A percentile compares a stretch with the other conserved stretches of the same genome.
phyloP scores from a whole-genome alignment of 1,140 invertebrate genomes.

The Lamellibrachia luymesi region DNA sequence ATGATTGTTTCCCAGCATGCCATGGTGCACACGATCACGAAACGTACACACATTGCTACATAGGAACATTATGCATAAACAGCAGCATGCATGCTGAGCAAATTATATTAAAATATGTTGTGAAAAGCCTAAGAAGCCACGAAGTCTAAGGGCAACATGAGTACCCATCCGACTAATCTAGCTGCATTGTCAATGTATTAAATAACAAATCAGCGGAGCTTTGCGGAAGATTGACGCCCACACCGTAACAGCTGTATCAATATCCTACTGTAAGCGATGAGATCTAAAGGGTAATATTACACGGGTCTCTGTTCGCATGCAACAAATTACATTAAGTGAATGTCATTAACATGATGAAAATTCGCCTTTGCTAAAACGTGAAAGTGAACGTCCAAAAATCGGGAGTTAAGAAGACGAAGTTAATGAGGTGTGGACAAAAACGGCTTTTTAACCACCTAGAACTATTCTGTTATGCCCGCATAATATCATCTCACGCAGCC shows the following conservation, averaged over 20 bases:
- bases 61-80: neutral
- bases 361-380: neutral
- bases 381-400: no score
- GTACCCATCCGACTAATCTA: neutral
- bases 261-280: neutral
- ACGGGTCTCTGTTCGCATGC: neutral
- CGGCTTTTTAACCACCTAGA: no score
- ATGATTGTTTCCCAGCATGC: neutral
- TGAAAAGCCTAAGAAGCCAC: neutral
- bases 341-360: neutral
- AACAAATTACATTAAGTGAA: neutral
- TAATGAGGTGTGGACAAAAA: no score
- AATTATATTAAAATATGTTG: neutral
- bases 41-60: neutral
- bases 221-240: neutral
- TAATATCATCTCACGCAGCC: no score
- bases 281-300: neutral
- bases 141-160: neutral
- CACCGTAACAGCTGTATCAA: neutral
- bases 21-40: neutral
- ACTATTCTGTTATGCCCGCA: no score
- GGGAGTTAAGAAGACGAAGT: no score
- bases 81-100: no score
- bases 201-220: neutral
- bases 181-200: neutral